Evolutionary conservation across 2,113 vertebrate species (phyloP), one percentile per base, ranked within the genome.

Genomic region (Eubucco bourcierii): DNA sequence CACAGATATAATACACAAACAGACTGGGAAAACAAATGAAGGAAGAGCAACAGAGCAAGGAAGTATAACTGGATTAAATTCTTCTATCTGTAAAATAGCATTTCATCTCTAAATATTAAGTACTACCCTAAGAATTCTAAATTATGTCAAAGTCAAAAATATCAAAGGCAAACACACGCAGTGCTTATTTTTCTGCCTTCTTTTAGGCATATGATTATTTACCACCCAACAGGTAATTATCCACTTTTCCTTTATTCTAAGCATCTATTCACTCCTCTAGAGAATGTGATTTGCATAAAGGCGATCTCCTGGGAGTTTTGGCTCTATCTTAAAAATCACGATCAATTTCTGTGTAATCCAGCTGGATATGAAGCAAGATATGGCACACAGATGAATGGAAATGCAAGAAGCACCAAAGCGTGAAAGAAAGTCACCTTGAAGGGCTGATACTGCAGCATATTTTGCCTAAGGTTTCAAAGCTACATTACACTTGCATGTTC

Each of bases 401-500:
- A 94, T 95, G 94, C 86, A 83, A 84, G 95, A 90, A 66, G 83
- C 95, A 97, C 81, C 84, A 97, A 96, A 92, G 83, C 95, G 86
- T 94, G 92, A 97, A 96, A 95, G 87, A 97, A 97, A 97, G 95
- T 96, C 95, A 97, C 95, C 95, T 97, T 97, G 95, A 94, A 97
- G 90, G 78, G 80, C 71, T 88, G 74, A 90, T 67, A 77, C 81
- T 47, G 73, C 72, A 68, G 75, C 63, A 27, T 33, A 73, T 86
- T 95, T 93, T 88, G 85, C 85, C 90, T 83, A 41, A 31, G 96
- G 82, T 80, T 94, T 68, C 5, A 1, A 11, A 83, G 90, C 90
- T 84, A 85, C 56, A 28, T 83, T 93, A 90, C 87, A 90, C 59
- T 81, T 13, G 16, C 28, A 33, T 61, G 15, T 76, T 93, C 88